A percentile compares a stretch with the other conserved stretches of the same genome.
Evolutionary conservation across 2,888 invertebrate species (phyloP).

Genomic region (Mellilla xanthometata): DNA sequence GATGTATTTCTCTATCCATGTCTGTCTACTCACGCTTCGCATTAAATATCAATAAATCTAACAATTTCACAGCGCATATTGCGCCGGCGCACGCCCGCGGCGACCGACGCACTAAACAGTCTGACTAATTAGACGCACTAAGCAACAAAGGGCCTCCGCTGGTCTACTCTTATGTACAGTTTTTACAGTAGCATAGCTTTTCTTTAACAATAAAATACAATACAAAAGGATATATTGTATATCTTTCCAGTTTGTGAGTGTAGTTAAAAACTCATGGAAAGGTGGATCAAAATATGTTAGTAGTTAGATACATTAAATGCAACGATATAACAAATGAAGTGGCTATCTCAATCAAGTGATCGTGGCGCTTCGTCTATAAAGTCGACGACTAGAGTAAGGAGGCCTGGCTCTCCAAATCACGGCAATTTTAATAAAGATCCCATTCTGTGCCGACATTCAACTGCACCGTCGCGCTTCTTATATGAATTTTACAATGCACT

Average conservation of each 20-base stretch:
- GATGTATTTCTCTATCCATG: conserved; percentile 13
- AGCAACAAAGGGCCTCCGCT: conserved; percentile 68
- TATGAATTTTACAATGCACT: conserved; percentile 40
- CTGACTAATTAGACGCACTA: conserved; percentile 81
- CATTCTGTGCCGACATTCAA: conserved; percentile 7
- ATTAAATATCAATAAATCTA: conserved; percentile 61
- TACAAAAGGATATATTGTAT: too few relatives aligned
- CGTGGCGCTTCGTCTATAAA: too few relatives aligned
- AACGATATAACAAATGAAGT: too few relatives aligned
- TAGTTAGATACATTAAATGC: too few relatives aligned
- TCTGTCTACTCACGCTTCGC: conserved; percentile 30
- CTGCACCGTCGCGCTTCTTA: conserved; percentile 25
- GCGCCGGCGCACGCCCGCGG: conserved; percentile 57
- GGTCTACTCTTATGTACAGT: too few relatives aligned
- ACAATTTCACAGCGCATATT: conserved; percentile 65
- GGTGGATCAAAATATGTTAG: too few relatives aligned
- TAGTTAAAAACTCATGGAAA: too few relatives aligned
- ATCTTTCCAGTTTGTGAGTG: too few relatives aligned
- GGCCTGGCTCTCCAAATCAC: not conserved
- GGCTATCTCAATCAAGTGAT: too few relatives aligned
- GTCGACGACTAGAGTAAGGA: too few relatives aligned
- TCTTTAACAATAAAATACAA: too few relatives aligned
- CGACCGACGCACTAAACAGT: conserved; percentile 72
- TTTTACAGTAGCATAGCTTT: too few relatives aligned
- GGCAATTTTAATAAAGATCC: conserved; percentile 2